Base-by-base conservation (phyloP, 2,888 invertebrate species). In the Dorcus hopei region DNA sequence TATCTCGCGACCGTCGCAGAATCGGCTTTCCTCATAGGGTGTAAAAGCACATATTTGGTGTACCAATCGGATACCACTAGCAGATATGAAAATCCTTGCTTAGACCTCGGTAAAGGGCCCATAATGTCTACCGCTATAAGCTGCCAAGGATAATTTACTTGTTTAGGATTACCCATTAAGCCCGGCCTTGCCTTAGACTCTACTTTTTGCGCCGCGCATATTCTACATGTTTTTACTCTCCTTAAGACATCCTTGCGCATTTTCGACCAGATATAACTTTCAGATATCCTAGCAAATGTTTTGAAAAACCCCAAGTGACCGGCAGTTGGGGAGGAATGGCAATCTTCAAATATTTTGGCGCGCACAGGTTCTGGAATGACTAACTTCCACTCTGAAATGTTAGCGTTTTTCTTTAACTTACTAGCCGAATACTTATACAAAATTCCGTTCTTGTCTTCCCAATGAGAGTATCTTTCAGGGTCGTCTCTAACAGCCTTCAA, bases 301-400 rank as follows among this genome's bases (percentile, higher is more conserved):
- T 65, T 67, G 14, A 54, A 62, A 19, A 65, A 19, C 11, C 65
- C 65, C 6, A 68, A 62, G 52, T 66, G 63, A 38, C 47, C 42
- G 8, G 61, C 43, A 40, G 53, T 54, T 39, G 52, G 58, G 38
- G 55, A 42, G 52, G 64, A 62, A 59, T 66, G 68, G 61, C 47
- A 61, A 9, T 47, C 5, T 41, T 54, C 16, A 1, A 65, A 41
- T 38, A 63, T 38, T 41, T 62, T 52, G 9, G 5, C 3, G 38
- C 61, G 49, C 54, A 65, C 55, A 4, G 9, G 49, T 2, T 56
- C 51, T 39, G 65, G 65, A 7, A 68, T 60, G 1, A 67, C 62
- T 53, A 66, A 59, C 58, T 68, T 67, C 64, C 67, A 67, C 26
- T 67, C 60, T 23, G 54, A 51, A 5, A 47, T 50, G 19, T 45